Evolutionary conservation across 2,888 invertebrate species (phyloP), one percentile per base, ranked within the genome.

Genomic region (Drosophila fulvimacula): DNA sequence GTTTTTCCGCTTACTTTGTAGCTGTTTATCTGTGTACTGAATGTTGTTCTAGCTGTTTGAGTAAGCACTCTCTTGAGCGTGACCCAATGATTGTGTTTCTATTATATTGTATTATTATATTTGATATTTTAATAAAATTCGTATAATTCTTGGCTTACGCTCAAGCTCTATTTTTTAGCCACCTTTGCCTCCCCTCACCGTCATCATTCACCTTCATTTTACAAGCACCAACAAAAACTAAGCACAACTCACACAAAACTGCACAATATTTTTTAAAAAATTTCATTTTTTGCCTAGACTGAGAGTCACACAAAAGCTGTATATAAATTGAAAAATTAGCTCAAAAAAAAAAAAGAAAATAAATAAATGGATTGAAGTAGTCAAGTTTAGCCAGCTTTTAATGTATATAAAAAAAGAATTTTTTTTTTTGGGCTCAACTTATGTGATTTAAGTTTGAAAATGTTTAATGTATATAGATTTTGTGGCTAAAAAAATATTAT

Each of bases 181-280:
- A 21, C 44, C 44, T 46, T 27, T 46, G 10, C 21, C 32, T 9
- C 10, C 6, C 42, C 36, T 61, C 41, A 41, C 19, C 41, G 2
- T 48, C 10, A 30, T 46, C 67, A 27, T 10, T 17, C 46, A 59
- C n/a, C 34, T 42, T 32, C 42, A 62, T 36, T 38, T 48, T 32
- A 42, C 21, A 49, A 51, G 46, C 44, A 57, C 44, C 44, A 24
- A 36, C n/a, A 27, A 41, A 27, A 41, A 73, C 74, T 60, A 44
- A 30, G 73, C 76, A 69, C 76, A 76, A 69, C 46, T 41, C 60
- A 76, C 76, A 76, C 62, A 57, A 57, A 75, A 69, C 57, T 61
- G 77, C 76, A 76, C 73, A 65, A 65, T 5, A 27, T 5, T 44
- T 19, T 41, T 19, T 5, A 10, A 1, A 21, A 5, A 10, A 27